phyloP scores from a whole-genome alignment of 2,888 invertebrate species.

The Scelioninae gen. 1 region DNA sequence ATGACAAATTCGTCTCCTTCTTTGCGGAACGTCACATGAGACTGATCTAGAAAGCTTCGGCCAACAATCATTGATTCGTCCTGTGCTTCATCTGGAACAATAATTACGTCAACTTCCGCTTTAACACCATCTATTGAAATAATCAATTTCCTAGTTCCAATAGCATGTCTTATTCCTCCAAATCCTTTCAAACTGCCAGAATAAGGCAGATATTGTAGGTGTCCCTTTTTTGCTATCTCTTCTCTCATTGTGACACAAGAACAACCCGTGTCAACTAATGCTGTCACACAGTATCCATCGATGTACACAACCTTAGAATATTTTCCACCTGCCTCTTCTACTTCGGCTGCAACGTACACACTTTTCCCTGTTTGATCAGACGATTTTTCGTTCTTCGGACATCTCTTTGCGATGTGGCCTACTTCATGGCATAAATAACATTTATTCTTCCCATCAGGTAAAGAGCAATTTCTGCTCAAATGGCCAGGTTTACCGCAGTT shows the following conservation, averaged over 20 bases:
- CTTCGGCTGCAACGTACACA: background rate
- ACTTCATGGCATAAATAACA: slow-evolving; percentile 19
- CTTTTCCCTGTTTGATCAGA: background rate
- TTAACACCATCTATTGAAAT: background rate
- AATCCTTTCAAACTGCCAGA: slow-evolving; percentile 11
- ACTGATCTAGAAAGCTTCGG: too few relatives aligned
- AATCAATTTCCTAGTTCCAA: slow-evolving; percentile 9
- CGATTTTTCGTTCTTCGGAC: background rate
- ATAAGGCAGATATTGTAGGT: slow-evolving; percentile 2
- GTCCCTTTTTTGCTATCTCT: background rate
- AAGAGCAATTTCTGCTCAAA: background rate
- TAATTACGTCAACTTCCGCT: too few relatives aligned
- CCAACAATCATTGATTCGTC: too few relatives aligned
- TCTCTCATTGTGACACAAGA: slow-evolving; percentile 24
- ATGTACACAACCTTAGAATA: slow-evolving; percentile 10
- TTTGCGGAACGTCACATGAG: too few relatives aligned
- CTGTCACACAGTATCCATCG: background rate
- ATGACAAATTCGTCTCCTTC: too few relatives aligned
- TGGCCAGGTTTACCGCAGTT: background rate
- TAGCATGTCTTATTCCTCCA: background rate
- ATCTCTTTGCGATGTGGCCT: slow-evolving; percentile 12
- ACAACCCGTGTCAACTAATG: slow-evolving; percentile 30
- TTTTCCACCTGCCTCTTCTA: background rate
- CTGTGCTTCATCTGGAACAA: too few relatives aligned
- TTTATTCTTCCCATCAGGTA: background rate